These are phyloP conservation scores for Lycocorax pyrrhopterus DNA, from an alignment of 2,113 vertebrate genomes.

Conservation along the genomic window DNA sequence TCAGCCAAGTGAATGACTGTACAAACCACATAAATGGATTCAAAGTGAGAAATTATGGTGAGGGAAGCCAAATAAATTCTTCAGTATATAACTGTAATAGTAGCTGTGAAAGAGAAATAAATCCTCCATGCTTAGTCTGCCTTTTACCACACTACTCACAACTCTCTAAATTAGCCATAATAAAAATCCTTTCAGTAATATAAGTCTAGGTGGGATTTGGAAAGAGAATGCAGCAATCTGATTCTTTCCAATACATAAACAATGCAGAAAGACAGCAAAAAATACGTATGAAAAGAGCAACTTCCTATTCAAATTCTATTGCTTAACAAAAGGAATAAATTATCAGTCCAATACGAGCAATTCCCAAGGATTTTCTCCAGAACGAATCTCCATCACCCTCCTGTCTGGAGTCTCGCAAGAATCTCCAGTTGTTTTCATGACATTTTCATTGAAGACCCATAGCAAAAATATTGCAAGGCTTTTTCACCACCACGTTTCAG, in stretches of 20 bases:
- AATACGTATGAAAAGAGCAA: neutral
- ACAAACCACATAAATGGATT: neutral
- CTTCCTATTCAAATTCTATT: neutral
- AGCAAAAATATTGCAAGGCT: neutral
- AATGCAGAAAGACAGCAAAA: neutral
- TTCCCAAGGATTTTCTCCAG: neutral
- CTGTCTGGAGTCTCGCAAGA: neutral
- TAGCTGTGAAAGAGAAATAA: neutral
- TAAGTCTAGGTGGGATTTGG: neutral
- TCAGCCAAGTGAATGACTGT: neutral
- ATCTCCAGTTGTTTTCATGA: neutral
- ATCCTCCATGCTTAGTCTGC: neutral
- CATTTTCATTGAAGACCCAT: neutral
- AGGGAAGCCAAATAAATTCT: neutral
- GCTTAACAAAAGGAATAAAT: neutral
- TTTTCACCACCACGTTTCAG: neutral
- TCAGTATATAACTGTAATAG: neutral
- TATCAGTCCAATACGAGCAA: neutral
- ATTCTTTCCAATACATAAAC: neutral
- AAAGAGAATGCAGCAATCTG: neutral
- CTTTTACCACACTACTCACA: neutral
- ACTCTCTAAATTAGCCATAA: neutral
- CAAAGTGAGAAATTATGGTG: neutral
- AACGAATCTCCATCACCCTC: neutral
- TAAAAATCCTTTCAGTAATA: neutral